Evolutionary conservation across 2,888 invertebrate genomes (phyloP).

Genomic region (Amphipyra berbera): DNA sequence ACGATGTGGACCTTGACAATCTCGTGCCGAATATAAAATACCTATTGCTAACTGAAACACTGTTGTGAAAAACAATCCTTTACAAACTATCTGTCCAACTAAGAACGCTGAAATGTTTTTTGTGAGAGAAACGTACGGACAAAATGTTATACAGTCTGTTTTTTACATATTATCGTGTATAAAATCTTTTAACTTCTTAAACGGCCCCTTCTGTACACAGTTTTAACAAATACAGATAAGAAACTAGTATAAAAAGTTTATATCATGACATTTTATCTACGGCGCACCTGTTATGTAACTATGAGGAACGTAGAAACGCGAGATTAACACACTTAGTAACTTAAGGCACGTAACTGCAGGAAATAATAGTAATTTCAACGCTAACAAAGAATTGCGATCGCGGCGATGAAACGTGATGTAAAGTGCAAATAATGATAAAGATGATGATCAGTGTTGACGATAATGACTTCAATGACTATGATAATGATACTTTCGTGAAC

Average conservation of each 20-base stretch:
- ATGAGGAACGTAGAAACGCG: slow-evolving; percentile 47
- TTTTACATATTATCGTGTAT: slow-evolving; percentile 26
- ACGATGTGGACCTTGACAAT: slow-evolving; percentile 38
- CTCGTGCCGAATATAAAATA: slow-evolving; percentile 45
- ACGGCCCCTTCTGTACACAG: slow-evolving; percentile 59
- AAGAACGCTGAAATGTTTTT: slow-evolving; percentile 19
- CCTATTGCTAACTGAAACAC: slow-evolving; percentile 43
- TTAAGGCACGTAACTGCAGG: slow-evolving; percentile 61
- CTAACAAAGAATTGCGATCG: slow-evolving; percentile 59
- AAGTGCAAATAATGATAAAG: slow-evolving; percentile 65
- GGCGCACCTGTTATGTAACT: slow-evolving; percentile 65
- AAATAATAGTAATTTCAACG: slow-evolving; percentile 62
- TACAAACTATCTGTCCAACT: slow-evolving; percentile 35
- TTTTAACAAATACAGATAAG: slow-evolving; percentile 67
- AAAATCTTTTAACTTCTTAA: slow-evolving; percentile 51
- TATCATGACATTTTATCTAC: slow-evolving; percentile 63
- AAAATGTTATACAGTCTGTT: slow-evolving; percentile 12
- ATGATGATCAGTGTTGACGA: slow-evolving; percentile 58
- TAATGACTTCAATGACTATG: slow-evolving; percentile 57
- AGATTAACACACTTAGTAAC: slow-evolving; percentile 58
- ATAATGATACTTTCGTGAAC: slow-evolving; percentile 61
- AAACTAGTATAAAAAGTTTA: slow-evolving; percentile 55
- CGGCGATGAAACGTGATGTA: slow-evolving; percentile 66
- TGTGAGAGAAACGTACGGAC: slow-evolving; percentile 14
- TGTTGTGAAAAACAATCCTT: slow-evolving; percentile 42